Evolutionary conservation across 2,888 invertebrate species (phyloP).

Genomic region (Opisthograptis luteolata): DNA sequence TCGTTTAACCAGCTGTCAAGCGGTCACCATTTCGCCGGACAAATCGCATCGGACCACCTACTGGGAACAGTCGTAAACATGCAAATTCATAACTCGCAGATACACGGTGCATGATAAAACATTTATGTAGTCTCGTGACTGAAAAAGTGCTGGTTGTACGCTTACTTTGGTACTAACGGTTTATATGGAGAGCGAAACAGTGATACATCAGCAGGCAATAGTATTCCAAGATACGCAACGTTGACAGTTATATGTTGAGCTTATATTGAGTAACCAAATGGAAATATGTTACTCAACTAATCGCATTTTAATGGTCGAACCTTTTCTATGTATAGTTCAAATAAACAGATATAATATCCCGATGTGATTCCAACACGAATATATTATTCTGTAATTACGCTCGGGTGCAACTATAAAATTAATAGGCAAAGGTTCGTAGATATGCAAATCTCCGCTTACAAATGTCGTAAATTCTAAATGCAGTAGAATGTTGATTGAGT

Average conservation of each 20-base stretch:
- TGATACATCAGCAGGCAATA: background rate
- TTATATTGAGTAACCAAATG: conserved; percentile 33
- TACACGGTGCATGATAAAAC: conserved; percentile 25
- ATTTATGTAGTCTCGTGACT: conserved; percentile 1
- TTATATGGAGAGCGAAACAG: background rate
- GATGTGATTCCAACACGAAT: conserved; percentile 25
- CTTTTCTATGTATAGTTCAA: conserved; percentile 27
- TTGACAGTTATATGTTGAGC: conserved; percentile 20
- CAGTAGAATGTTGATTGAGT: conserved; percentile 47
- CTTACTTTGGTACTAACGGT: background rate
- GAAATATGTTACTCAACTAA: conserved; percentile 38
- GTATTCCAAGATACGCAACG: background rate
- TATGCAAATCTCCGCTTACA: conserved; percentile 46
- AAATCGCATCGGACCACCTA: conserved; percentile 76
- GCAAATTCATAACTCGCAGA: conserved; percentile 66
- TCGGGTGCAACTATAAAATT: conserved; percentile 41
- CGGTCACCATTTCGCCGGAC: conserved; percentile 67
- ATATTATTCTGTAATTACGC: conserved; percentile 35
- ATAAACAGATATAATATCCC: conserved; percentile 30
- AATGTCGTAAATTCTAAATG: conserved; percentile 46
- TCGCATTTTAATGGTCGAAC: conserved; percentile 33
- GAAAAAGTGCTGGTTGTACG: background rate
- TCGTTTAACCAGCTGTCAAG: conserved; percentile 71
- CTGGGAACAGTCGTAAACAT: conserved; percentile 70
- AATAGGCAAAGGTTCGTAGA: conserved; percentile 37